Evolutionary conservation across 2,113 vertebrate species (phyloP).

Genomic region (Rhipidura dahli): DNA sequence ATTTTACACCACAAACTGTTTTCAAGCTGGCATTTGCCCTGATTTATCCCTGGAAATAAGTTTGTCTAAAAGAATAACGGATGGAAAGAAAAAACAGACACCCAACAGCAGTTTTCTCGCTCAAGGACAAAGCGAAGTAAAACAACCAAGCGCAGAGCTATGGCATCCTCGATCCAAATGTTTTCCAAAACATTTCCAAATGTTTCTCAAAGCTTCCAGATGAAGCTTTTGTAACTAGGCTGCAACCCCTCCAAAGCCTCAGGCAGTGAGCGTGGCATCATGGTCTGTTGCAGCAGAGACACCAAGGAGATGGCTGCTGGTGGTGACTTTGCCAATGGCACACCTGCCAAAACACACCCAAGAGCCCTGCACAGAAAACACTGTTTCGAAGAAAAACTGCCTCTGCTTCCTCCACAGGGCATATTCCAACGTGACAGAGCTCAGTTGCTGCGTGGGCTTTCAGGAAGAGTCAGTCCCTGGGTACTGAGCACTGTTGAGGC

Average conservation of each 20-base stretch:
- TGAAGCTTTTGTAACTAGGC: constrained; percentile 4
- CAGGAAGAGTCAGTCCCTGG: neutral
- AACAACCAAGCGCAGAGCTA: neutral
- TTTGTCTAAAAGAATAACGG: neutral
- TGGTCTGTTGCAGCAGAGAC: rapidly evolving
- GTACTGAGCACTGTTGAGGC: neutral
- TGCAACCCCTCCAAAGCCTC: neutral
- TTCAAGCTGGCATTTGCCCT: neutral
- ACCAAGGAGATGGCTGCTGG: neutral
- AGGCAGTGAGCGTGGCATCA: rapidly evolving
- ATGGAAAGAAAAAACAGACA: neutral
- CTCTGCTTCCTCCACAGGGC: neutral
- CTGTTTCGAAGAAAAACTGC: neutral
- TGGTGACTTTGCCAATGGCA: neutral
- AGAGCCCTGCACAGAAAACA: neutral
- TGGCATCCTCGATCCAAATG: neutral
- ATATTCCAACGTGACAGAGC: rapidly evolving
- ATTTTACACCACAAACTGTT: neutral
- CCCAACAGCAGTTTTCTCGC: neutral
- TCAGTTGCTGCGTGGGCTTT: rapidly evolving
- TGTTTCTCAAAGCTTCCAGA: constrained; percentile 48
- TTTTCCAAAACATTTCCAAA: constrained; percentile 51
- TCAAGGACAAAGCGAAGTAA: constrained; percentile 28
- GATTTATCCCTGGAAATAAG: constrained; percentile 11
- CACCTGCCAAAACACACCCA: neutral